These are phyloP conservation scores for Panonychus citri DNA, from an alignment of 1,140 invertebrate species.

Conservation along the genomic window DNA sequence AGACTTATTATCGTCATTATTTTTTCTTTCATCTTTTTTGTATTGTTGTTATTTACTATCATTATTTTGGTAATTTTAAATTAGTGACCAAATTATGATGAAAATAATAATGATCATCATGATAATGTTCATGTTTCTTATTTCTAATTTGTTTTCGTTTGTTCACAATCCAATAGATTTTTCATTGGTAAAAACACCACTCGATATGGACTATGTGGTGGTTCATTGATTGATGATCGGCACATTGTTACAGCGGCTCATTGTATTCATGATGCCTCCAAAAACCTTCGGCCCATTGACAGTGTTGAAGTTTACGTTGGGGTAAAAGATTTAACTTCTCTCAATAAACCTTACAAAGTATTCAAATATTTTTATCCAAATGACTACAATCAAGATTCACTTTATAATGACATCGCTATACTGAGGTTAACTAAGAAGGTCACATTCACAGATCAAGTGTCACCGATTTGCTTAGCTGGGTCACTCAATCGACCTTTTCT, in stretches of 20 bases:
- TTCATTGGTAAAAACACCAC: neutral
- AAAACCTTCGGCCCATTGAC: neutral
- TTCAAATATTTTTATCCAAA: neutral
- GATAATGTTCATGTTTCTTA: too few species aligned
- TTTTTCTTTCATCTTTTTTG: too few species aligned
- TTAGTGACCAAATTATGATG: too few species aligned
- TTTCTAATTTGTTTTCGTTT: too few species aligned
- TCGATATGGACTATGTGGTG: slow-evolving; percentile 17
- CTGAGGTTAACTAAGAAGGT: neutral
- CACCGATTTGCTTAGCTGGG: neutral
- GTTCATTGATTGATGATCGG: slow-evolving; percentile 18
- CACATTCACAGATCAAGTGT: neutral
- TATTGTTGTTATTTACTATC: too few species aligned
- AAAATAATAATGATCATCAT: too few species aligned
- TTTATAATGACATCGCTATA: neutral
- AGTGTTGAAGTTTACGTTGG: neutral
- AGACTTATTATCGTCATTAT: too few species aligned
- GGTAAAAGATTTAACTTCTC: neutral
- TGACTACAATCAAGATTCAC: neutral
- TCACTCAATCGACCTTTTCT: neutral
- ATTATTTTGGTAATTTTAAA: too few species aligned
- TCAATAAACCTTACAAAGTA: neutral
- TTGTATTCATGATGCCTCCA: slow-evolving; percentile 13
- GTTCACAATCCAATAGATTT: neutral
- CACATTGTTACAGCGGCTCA: slow-evolving; percentile 24